Base-by-base conservation (phyloP, 2,113 vertebrate genomes). In the Hippopotamus amphibius region DNA sequence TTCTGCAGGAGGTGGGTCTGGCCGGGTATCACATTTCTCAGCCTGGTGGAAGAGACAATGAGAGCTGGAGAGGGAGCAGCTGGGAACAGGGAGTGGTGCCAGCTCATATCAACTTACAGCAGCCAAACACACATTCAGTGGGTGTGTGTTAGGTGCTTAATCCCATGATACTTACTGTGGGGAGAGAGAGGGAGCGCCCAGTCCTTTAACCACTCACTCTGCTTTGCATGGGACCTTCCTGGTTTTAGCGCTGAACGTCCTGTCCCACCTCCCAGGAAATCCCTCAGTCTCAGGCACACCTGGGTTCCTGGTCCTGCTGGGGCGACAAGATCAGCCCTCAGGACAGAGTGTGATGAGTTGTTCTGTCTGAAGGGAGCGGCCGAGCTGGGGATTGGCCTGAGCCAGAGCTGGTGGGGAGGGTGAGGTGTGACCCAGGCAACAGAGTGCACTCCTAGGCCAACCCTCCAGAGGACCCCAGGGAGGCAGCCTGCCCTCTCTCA, bases 401-500 rank as follows among this genome's bases (percentile, higher is more conserved):
- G 89, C 72, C 12, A 15, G 30, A 19, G 7, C 37, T 2, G 3
- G 89, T 14, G 0, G 43, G 19, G 26, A 8, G 17, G 43, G 9
- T 6, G 57, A 21, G 37, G 16, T 2, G 0, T 1, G 14, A 77
- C 7, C 74, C 0, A 3, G 74, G 33, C 28, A 28, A 26, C 22
- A 2, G 50, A 28, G 1, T 5, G 21, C 1, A 1, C 30, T 41
- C 37, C 46, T 5, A 0, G 30, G 69, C 37, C 4, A 30, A 21
- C 37, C 48, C 66, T 72, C 53, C n/a, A 15, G 65, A 14, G 74
- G 10, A 6, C 24, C 61, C 1, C 2, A 11, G 37, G 4, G 10
- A 1, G 12, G 7, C 46, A 10, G 81, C 30, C 7, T 6, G 0
- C 0, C 0, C 24, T 14, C 5, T 15, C 87, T 24, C 14, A 11